Conservation (phyloP, 2,797 vertebrate genomes). For the Ceryle rudis region DNA sequence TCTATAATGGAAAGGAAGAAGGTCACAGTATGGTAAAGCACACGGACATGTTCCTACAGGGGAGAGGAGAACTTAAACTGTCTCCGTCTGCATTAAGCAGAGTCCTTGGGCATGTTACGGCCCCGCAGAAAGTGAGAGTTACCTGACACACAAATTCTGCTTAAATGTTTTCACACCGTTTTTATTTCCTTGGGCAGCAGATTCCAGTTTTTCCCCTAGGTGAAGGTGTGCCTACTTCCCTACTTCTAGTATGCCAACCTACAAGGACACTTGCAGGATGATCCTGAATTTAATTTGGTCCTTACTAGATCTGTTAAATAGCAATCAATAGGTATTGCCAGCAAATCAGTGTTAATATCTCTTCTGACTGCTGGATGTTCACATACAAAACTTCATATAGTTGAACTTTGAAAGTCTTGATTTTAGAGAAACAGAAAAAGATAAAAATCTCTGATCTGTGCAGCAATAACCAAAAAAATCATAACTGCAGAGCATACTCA, state of each 20-base stretch:
- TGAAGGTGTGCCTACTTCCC: not conserved
- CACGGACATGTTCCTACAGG: not conserved
- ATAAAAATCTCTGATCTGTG: not conserved
- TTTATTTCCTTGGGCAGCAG: not conserved
- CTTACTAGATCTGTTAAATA: not conserved
- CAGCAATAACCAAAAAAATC: not conserved
- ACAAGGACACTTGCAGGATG: not conserved
- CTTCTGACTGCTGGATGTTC: not conserved
- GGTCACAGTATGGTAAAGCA: accelerated
- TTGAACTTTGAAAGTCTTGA: not conserved
- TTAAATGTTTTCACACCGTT: not conserved
- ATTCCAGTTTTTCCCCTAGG: not conserved
- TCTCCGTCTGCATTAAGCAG: not conserved
- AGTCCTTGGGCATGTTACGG: not conserved
- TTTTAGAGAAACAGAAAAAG: not conserved
- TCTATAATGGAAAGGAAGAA: not conserved
- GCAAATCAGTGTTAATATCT: not conserved
- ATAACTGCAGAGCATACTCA: not conserved
- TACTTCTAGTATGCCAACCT: not conserved
- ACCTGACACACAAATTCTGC: not conserved
- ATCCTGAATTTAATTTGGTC: not conserved
- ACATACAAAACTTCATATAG: not conserved
- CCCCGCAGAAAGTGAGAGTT: not conserved
- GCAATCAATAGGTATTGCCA: not conserved
- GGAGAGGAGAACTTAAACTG: not conserved